These are phyloP conservation scores for Pteronura brasiliensis DNA, from an alignment of 2,113 vertebrate species.

Conservation along the genomic window DNA sequence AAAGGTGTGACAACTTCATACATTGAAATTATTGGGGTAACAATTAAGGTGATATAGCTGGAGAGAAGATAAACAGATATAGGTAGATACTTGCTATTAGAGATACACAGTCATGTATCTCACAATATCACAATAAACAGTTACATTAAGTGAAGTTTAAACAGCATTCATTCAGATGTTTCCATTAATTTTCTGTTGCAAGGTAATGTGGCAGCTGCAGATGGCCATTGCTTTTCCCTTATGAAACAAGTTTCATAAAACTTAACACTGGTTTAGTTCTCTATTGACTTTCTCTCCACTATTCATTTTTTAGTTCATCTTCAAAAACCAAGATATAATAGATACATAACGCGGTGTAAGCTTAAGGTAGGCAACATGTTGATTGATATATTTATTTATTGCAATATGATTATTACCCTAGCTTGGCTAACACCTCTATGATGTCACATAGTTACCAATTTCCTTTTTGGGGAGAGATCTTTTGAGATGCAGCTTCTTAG, in stretches of 20 bases:
- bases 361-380: neutral
- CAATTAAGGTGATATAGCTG: neutral
- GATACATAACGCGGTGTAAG: neutral
- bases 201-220: neutral
- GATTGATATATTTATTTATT: neutral
- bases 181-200: neutral
- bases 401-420: neutral
- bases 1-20: neutral
- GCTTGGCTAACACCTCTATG: neutral
- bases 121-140: neutral
- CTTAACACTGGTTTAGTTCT: neutral
- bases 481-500: neutral
- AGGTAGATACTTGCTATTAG: neutral
- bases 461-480: neutral
- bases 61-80: neutral
- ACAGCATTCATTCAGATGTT: neutral
- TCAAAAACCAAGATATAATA: neutral
- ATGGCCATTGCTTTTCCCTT: neutral
- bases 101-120: neutral
- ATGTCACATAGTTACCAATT: neutral
- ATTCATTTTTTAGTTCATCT: neutral
- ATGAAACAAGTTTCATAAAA: neutral
- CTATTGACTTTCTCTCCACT: neutral
- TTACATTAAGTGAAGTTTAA: neutral
- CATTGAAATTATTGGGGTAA: neutral